Evolutionary conservation across 2,888 invertebrate genomes (phyloP).

Genomic region (Coelinius sp.): DNA sequence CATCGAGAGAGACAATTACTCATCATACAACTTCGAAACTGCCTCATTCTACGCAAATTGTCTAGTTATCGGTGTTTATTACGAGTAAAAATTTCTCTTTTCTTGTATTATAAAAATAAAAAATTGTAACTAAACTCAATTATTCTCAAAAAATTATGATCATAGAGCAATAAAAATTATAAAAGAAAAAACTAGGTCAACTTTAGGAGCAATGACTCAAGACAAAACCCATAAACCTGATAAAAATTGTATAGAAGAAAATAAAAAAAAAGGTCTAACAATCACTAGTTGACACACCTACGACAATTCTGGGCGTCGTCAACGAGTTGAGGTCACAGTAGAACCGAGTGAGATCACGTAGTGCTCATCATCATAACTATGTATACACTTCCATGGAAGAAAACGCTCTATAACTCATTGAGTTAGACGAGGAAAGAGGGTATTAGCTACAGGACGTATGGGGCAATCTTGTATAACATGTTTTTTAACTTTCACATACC

Average conservation of each 20-base stretch:
- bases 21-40: constrained; percentile 76
- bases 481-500: not conserved
- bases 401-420: not conserved
- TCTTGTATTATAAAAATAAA: not conserved
- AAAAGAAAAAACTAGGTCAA: not conserved
- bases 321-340: not conserved
- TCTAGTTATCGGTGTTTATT: constrained; percentile 79
- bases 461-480: not conserved
- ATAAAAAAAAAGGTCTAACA: not conserved
- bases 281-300: not conserved
- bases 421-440: not conserved
- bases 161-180: not conserved
- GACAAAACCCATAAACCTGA: not conserved
- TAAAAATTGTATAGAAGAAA: not conserved
- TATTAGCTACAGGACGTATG: not conserved
- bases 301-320: not conserved
- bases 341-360: not conserved
- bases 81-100: constrained; percentile 69
- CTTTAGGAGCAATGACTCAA: not conserved
- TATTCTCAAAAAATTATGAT: too few species aligned
- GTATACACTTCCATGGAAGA: not conserved
- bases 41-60: constrained; percentile 77
- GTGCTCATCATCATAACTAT: not conserved
- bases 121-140: too few species aligned
- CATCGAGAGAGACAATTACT: constrained; percentile 76